Base-by-base conservation (phyloP, 2,888 invertebrate genomes). In the Thymelicus sylvestris region DNA sequence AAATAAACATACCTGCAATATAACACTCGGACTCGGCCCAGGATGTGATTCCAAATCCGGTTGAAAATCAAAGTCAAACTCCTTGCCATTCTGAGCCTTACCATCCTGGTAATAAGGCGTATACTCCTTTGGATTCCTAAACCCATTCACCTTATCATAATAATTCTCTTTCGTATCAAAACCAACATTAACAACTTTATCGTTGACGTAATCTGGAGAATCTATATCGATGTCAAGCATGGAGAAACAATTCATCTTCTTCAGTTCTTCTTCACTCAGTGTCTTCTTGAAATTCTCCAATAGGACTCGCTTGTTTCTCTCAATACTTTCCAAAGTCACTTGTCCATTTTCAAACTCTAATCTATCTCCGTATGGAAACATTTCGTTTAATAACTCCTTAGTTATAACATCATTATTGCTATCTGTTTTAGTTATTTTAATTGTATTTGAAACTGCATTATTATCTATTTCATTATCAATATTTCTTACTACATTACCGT, bases 21-120 rank as follows among this genome's bases (percentile, higher is more conserved):
- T 97, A 75, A 98, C 95, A 90, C 98, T 98, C 6, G 99, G 99
- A 89, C 98, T 98, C 0, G 99, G 99, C 2, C 99, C 99, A 0
- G 97, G 96, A 88, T 98, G 97, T 67, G 95, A 95, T 2, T 94
- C 90, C 75, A 98, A 94, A 81, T 96, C 94, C 0, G 98, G 98
- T 81, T 98, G 98, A 76, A 95, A 94, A 86, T 98, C 98, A 82
- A 98, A 98, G 85, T 97, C 97, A 74, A 98, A 97, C 13, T 88
- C 83, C 69, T 83, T 83, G 0, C 86, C 86, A 76, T 79, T 88
- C 67, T 82, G 82, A 63, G 75, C 80, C 55, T 80, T 89, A 72
- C 74, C 77, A 0, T 91, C 92, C 19, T 81, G 74, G 52, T 84
- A 91, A 80, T 91, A 92, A 6, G 92, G 89, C 1, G 75, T 78